Base-by-base conservation (phyloP, 2,113 vertebrate genomes). In the Maccullochella peelii region DNA sequence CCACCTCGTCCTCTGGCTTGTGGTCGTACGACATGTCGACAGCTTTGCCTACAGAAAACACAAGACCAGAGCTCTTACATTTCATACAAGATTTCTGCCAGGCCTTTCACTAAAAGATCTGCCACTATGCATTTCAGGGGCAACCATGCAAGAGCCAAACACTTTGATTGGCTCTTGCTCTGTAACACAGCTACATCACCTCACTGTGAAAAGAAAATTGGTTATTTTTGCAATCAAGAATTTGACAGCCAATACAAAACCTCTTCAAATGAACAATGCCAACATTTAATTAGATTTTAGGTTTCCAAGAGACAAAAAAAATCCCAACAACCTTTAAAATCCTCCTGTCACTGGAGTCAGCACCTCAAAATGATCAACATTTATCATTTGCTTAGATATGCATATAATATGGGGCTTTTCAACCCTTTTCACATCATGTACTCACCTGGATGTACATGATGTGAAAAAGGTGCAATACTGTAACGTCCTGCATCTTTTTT, bases 11-110 rank as follows among this genome's bases (percentile, higher is more conserved):
- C 89, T 99, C 98, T 0, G 98, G 98, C 85, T 99, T 99, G 93
- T 99, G 98, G 92, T 99, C 98, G 0, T 99, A 99, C 0, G 98
- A 99, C 98, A 99, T 99, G 88, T 99, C 98, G 0, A 99, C 94
- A 0, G 98, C 98, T 91, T 96, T 98, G 33, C 98, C 94, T 94
- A 25, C 40, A 80, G 50, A 1, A 27, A 47, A 58, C 16, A 70
- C n/a, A 80, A 21, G 2, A 62, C 38, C 11, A 9, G 3, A 49
- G 10, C 14, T n/a, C 18, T 67, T 52, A 72, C 3, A 52, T 61
- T 80, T 81, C 21, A 69, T 25, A 36, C 6, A n/a, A 58, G 5
- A 7, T 49, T 18, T 38, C 7, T 15, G 16, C 8, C 20, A 69
- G 33, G 20, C 8, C 1, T 25, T 57, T 30, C 5, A 73, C n/a